Evolutionary conservation across 92 coral and sea anemone genomes (phyloP).

Genomic region (Epizoanthus rinbou): DNA sequence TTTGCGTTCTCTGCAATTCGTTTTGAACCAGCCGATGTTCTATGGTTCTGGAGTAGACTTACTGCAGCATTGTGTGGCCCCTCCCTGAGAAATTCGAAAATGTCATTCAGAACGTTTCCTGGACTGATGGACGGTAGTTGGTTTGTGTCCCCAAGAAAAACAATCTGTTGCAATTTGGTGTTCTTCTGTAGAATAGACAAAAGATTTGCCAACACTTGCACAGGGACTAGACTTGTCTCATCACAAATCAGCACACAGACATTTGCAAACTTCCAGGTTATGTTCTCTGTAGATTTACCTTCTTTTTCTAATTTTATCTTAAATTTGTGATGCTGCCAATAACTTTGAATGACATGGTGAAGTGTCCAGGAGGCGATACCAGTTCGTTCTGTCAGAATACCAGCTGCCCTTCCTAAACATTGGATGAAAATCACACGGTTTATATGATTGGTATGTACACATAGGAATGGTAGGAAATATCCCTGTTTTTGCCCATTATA

Average conservation of each 20-base stretch:
- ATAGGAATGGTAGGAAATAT: no score
- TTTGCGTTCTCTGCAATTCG: slow-evolving; percentile 44
- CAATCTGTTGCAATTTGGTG: slow-evolving; percentile 45
- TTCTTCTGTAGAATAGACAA: slow-evolving; percentile 32
- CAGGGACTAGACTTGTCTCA: slow-evolving; percentile 52
- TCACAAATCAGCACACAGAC: slow-evolving; percentile 57
- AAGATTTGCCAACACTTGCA: slow-evolving; percentile 44
- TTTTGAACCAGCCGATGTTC: slow-evolving; percentile 41
- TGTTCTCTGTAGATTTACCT: neutral
- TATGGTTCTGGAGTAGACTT: slow-evolving; percentile 51
- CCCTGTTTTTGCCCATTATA: no score
- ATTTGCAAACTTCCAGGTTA: slow-evolving; percentile 44
- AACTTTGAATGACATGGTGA: slow-evolving; percentile 56
- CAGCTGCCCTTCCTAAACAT: slow-evolving; percentile 49
- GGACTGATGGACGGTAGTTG: slow-evolving; percentile 61
- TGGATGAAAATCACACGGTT: no score
- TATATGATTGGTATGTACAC: no score
- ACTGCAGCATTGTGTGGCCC: slow-evolving; percentile 18
- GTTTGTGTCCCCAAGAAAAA: slow-evolving; percentile 49
- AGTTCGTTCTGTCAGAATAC: slow-evolving; percentile 50
- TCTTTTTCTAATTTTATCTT: neutral
- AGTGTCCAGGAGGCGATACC: slow-evolving; percentile 49
- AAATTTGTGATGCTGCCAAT: neutral
- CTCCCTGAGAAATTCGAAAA: slow-evolving; percentile 4
- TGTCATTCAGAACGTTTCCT: slow-evolving; percentile 52